Conservation (phyloP, 2,797 vertebrate genomes). For the Coregonus ussuriensis region DNA sequence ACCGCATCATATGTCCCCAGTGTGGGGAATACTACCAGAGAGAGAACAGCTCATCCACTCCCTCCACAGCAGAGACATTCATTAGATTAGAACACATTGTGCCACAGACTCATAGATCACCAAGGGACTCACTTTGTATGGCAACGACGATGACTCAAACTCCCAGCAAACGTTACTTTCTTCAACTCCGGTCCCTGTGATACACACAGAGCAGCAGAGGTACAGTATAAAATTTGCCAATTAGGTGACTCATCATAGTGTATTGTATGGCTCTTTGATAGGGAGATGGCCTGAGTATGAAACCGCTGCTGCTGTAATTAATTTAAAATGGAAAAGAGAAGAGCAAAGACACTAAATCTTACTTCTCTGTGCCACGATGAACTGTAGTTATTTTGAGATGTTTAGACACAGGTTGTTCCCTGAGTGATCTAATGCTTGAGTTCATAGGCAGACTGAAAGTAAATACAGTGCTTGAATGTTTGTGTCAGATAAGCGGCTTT, state of each 20-base stretch:
- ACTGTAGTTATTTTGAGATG: conserved; percentile 42
- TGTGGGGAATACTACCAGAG: conserved; percentile 48
- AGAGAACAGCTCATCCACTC: conserved; percentile 52
- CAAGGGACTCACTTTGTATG: conserved; percentile 45
- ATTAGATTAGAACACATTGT: conserved; percentile 51
- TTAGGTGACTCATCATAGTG: conserved; percentile 34
- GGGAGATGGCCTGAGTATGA: conserved; percentile 3
- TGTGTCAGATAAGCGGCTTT: conserved; percentile 18
- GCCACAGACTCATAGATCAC: conserved; percentile 53
- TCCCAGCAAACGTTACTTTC: conserved; percentile 58
- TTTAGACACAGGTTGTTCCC: conserved; percentile 51
- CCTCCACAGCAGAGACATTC: conserved; percentile 45
- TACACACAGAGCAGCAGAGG: conserved; percentile 54
- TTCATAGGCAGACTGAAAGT: conserved; percentile 20
- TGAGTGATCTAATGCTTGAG: conserved; percentile 38
- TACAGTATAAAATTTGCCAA: conserved; percentile 21
- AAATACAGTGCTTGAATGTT: conserved; percentile 32
- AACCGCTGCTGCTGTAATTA: conserved; percentile 10
- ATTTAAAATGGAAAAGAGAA: conserved; percentile 12
- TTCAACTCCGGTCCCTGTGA: conserved; percentile 45
- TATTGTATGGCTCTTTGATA: not conserved
- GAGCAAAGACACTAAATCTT: not conserved
- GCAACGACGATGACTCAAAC: conserved; percentile 59
- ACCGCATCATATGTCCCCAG: conserved; percentile 10
- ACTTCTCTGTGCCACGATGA: not conserved